These are phyloP conservation scores for Calyptommatus sinebrachiatus DNA, from an alignment of 2,113 vertebrate species.

Conservation along the genomic window DNA sequence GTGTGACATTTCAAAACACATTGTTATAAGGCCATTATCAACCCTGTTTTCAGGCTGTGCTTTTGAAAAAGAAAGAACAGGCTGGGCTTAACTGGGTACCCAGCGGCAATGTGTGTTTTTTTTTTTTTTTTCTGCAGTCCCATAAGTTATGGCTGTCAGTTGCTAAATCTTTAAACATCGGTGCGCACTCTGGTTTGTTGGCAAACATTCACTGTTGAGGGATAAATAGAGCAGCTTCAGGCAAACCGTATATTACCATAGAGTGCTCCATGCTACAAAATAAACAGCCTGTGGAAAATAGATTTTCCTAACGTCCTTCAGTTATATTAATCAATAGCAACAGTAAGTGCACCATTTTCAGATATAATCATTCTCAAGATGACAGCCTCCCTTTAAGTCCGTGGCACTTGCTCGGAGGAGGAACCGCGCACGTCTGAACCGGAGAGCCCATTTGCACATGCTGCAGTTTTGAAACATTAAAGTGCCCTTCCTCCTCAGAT, in stretches of 20 bases:
- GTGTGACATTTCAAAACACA: not conserved
- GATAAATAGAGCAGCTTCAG: not conserved
- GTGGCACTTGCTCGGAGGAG: not conserved
- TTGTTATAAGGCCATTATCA: not conserved
- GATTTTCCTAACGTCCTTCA: slow-evolving; percentile 15
- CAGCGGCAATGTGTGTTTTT: not conserved
- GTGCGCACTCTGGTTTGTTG: not conserved
- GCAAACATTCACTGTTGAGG: not conserved
- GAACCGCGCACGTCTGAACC: not conserved
- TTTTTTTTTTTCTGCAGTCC: not conserved
- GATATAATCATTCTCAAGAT: slow-evolving; percentile 13
- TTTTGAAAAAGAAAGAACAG: not conserved
- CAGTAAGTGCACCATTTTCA: slow-evolving; percentile 23
- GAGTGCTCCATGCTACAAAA: not conserved
- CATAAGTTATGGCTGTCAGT: no score
- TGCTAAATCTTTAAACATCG: not conserved
- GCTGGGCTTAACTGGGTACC: not conserved
- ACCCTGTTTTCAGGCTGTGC: not conserved
- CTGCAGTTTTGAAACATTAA: not conserved
- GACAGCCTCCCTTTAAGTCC: slow-evolving; percentile 1
- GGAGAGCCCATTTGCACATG: not conserved
- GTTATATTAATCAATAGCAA: not conserved
- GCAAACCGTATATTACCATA: not conserved
- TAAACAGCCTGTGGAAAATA: slow-evolving; percentile 26
- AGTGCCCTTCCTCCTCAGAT: not conserved